Evolutionary conservation across 2,797 vertebrate species (phyloP).

Genomic region (Pteronotus mesoamericanus): DNA sequence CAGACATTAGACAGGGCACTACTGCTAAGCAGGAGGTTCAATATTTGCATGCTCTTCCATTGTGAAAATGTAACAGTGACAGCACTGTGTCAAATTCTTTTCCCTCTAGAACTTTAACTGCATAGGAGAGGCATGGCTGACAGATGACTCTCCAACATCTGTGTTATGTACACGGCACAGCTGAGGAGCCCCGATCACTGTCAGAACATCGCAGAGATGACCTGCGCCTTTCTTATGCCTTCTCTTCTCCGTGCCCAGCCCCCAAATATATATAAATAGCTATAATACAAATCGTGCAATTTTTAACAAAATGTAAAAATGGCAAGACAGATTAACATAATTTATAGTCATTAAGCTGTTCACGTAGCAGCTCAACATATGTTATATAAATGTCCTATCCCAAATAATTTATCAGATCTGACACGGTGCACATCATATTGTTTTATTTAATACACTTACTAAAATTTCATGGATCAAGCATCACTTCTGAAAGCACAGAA

Average conservation of each 20-base stretch:
- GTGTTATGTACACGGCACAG: conserved; percentile 98
- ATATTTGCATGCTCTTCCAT: conserved; percentile 98
- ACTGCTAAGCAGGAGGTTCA: conserved; percentile 90
- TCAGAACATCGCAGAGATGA: conserved; percentile 80
- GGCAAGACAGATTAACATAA: conserved; percentile 82
- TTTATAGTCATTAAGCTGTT: conserved; percentile 84
- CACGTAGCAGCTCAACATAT: conserved; percentile 82
- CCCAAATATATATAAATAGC: conserved; percentile 31
- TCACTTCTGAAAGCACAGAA: conserved; percentile 79
- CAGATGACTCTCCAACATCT: conserved; percentile 99
- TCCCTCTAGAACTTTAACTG: conserved; percentile 95
- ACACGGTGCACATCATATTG: conserved; percentile 83
- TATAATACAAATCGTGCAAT: conserved; percentile 62
- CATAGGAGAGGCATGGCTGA: conserved; percentile 96
- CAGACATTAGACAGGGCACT: conserved; percentile 93
- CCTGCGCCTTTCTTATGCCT: conserved; percentile 78
- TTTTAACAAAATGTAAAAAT: conserved; percentile 79
- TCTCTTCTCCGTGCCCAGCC: background rate
- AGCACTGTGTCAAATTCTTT: conserved; percentile 99
- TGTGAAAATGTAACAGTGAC: conserved; percentile 99
- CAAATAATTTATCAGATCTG: conserved; percentile 84
- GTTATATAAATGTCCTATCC: conserved; percentile 83
- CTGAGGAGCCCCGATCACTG: conserved; percentile 91
- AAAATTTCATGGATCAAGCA: conserved; percentile 83
- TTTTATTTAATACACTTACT: conserved; percentile 86